Percentiles rank a stretch among this genome's conserved stretches.
phyloP scores from a whole-genome alignment of 2,113 vertebrate genomes.

The Myiagra hebetior region DNA sequence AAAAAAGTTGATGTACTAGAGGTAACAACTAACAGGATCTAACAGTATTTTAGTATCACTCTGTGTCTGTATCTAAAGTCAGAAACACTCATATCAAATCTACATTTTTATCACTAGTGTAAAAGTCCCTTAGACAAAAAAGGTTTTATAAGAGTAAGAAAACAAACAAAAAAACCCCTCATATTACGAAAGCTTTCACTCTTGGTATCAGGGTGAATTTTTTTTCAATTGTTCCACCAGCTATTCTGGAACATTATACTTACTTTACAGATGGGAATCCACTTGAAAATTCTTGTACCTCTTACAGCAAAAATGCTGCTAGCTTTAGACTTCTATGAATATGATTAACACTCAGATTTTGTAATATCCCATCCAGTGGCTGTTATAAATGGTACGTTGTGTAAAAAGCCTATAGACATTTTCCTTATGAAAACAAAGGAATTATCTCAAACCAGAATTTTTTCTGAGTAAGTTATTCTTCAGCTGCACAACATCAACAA shows the following conservation, averaged over 20 bases:
- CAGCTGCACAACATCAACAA: background rate
- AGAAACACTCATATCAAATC: background rate
- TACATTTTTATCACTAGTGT: background rate
- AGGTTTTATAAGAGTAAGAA: background rate
- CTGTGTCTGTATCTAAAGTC: background rate
- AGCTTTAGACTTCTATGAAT: background rate
- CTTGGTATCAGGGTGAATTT: background rate
- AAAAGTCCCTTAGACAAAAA: background rate
- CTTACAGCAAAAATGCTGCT: background rate
- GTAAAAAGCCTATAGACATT: background rate
- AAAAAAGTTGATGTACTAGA: background rate
- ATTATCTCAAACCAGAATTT: background rate
- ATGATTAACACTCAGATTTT: background rate
- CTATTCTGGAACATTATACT: background rate
- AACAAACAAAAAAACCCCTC: background rate
- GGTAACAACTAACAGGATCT: background rate
- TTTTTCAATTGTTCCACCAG: background rate
- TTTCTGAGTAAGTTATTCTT: background rate
- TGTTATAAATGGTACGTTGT: background rate
- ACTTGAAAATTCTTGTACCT: background rate
- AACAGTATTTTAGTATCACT: background rate
- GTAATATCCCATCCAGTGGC: background rate
- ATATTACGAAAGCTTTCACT: background rate
- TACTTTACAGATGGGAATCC: background rate
- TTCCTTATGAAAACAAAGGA: background rate